Base-by-base conservation (phyloP, 2,113 vertebrate species). In the Cyprinodon brontotheroides region DNA sequence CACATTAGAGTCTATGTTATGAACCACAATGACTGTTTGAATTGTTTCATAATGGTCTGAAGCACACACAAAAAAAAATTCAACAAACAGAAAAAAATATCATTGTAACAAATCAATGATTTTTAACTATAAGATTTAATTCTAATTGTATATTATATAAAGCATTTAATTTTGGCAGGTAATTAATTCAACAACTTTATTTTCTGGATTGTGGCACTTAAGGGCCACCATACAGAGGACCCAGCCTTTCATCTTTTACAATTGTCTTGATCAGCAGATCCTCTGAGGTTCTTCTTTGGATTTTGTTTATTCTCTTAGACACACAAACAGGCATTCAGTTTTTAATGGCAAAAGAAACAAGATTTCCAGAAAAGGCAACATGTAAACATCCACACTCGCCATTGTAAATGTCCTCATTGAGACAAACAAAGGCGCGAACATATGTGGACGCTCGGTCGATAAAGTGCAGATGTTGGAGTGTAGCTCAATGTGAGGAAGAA, bases 391-490 rank as follows among this genome's bases (percentile, higher is more conserved):
- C 70, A 69, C 65, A 65, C 81, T 74, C 72, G 59, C 79, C 84
- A 77, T 80, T 81, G 84, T 82, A 85, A 63, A 29, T 66, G 84
- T 72, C 82, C 70, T 81, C 79, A 61, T 65, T 81, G 47, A 75
- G 38, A 80, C 65, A 67, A 69, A 79, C 83, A 88, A 89, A 87
- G 67, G 78, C 80, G 70, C 72, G 80, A 77, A 45, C 70, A 66
- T 63, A 69, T 53, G 84, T 41, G 69, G 75, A 84, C 72, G 78
- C 65, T 78, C 64, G 7, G 9, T 3, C 3, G 12, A n/a, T 90
- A 85, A 92, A 92, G 89, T 91, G 89, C 86, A 87, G 78, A 75
- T 70, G 74, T 76, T 68, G 70, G 72, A 59, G 72, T 47, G 59
- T 65, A 45, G 64, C 76, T 83, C 69, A 48, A 72, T 78, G 59